phyloP scores from a whole-genome alignment of 2,797 vertebrate genomes.

The Epinephelus awoara region DNA sequence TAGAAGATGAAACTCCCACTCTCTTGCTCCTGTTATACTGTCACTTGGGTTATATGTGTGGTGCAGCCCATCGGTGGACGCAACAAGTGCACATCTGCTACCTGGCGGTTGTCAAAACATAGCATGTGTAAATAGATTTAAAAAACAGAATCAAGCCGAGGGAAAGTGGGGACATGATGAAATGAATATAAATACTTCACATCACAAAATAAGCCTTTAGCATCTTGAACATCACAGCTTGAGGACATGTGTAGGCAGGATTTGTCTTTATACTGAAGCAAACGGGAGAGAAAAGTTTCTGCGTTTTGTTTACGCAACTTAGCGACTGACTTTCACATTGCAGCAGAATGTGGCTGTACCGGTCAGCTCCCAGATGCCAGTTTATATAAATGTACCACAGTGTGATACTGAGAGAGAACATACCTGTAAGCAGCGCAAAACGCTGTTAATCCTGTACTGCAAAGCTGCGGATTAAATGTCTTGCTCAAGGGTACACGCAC shows the following conservation, averaged over 20 bases:
- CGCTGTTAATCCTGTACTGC: conserved; percentile 47
- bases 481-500: conserved; percentile 56
- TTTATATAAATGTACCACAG: not conserved
- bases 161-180: not conserved
- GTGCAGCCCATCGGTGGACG: not conserved
- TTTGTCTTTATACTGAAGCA: not conserved
- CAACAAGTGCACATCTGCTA: conserved; percentile 25
- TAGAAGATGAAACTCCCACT: conserved; percentile 2
- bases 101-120: not conserved
- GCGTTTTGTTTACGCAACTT: not conserved
- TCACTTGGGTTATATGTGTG: not conserved
- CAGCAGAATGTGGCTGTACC: not conserved
- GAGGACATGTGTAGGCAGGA: not conserved
- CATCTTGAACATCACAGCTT: not conserved
- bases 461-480: conserved; percentile 61
- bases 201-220: not conserved
- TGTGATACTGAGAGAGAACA: not conserved
- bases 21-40: not conserved
- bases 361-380: conserved; percentile 20
- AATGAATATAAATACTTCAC: not conserved
- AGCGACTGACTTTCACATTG: not conserved
- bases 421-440: conserved; percentile 24
- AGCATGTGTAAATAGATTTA: not conserved
- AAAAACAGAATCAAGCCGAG: not conserved
- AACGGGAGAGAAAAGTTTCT: not conserved